Evolutionary conservation across 1,140 invertebrate genomes (phyloP).

Genomic region (Andrena cerasifolii): DNA sequence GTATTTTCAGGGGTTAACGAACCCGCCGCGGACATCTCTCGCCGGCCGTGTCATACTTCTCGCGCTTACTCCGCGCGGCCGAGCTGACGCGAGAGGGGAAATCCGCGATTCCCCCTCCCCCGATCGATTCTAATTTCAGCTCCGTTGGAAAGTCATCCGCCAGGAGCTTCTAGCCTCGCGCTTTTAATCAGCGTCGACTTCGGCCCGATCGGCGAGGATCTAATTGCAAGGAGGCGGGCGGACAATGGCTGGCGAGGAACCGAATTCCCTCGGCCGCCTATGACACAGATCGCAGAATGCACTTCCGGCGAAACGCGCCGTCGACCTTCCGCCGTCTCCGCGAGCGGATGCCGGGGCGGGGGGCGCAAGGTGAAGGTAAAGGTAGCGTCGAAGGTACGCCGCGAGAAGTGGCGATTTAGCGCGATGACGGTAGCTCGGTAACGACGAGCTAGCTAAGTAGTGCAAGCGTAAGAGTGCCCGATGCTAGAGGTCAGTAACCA

Average conservation of each 20-base stretch:
- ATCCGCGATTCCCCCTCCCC: slow-evolving; percentile 70
- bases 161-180: slow-evolving; percentile 1
- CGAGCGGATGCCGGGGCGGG: slow-evolving; percentile 18
- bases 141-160: slow-evolving; percentile 56
- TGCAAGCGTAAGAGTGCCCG: slow-evolving; percentile 82
- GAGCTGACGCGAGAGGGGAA: slow-evolving; percentile 59
- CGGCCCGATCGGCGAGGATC: neutral
- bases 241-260: neutral
- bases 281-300: slow-evolving; percentile 32
- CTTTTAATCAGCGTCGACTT: slow-evolving; percentile 15
- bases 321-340: slow-evolving; percentile 31
- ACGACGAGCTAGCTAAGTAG: slow-evolving; percentile 80
- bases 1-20: slow-evolving; percentile 81
- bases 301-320: slow-evolving; percentile 28
- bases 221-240: neutral
- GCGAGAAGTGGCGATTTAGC: slow-evolving; percentile 65
- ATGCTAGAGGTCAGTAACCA: slow-evolving; percentile 81
- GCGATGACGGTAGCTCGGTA: slow-evolving; percentile 53
- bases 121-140: slow-evolving; percentile 55
- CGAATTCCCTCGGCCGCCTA: neutral
- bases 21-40: slow-evolving; percentile 72
- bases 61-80: slow-evolving; percentile 53
- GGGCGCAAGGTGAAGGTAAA: slow-evolving; percentile 75
- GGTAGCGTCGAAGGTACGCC: slow-evolving; percentile 44
- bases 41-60: slow-evolving; percentile 74